Evolutionary conservation across 2,797 vertebrate species (phyloP).

Genomic region (Cetoscarus ocellatus): DNA sequence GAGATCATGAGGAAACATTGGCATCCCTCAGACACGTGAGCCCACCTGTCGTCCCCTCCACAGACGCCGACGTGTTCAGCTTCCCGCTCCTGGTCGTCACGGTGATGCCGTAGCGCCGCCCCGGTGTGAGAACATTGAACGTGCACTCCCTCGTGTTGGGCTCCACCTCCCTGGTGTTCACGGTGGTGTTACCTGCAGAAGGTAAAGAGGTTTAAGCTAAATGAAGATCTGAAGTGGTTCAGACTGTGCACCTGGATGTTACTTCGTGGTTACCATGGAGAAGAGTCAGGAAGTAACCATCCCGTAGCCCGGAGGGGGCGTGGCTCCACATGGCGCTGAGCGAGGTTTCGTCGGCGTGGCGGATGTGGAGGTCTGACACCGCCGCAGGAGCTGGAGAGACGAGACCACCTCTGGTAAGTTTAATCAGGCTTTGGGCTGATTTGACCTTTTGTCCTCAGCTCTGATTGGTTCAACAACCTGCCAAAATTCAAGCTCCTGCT

Average conservation of each 20-base stretch:
- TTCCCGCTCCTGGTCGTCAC: conserved; percentile 88
- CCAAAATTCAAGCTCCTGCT: no score
- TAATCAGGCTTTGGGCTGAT: no score
- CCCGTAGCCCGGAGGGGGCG: conserved; percentile 83
- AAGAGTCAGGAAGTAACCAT: conserved; percentile 89
- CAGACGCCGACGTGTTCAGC: conserved; percentile 86
- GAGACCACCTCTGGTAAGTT: no score
- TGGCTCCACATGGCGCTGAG: conserved; percentile 91
- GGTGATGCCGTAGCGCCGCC: conserved; percentile 87
- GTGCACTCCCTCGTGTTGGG: conserved; percentile 93
- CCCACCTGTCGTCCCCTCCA: conserved; percentile 92
- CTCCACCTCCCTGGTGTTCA: conserved; percentile 84
- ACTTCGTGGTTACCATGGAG: conserved; percentile 68
- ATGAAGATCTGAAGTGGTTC: neutral
- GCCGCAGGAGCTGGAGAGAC: conserved; percentile 85
- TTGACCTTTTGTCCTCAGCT: no score
- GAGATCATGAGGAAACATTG: neutral
- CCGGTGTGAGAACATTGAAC: conserved; percentile 91
- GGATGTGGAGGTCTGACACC: conserved; percentile 89
- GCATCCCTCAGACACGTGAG: neutral
- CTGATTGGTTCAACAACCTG: no score
- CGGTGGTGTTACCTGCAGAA: conserved; percentile 62
- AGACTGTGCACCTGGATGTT: neutral
- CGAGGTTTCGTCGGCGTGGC: conserved; percentile 91
- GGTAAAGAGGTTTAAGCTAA: neutral